A percentile compares a stretch with the other conserved stretches of the same genome.
Evolutionary conservation across 2,113 vertebrate species (phyloP).

Genomic region (Cyrtonyx montezumae): DNA sequence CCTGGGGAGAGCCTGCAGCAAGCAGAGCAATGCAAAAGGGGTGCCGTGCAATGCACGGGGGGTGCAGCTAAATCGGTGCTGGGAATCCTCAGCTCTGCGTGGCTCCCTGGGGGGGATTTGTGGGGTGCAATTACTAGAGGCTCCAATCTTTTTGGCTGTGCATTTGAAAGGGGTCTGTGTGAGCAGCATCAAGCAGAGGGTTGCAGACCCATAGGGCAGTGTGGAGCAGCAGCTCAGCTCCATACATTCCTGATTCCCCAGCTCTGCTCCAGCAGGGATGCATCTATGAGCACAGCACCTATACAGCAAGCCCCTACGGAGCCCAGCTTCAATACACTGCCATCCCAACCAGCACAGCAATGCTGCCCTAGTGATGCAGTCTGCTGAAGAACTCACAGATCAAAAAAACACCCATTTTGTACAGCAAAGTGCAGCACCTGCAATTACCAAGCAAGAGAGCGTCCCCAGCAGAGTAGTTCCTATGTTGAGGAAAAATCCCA

Average conservation of each 20-base stretch:
- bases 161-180: background rate
- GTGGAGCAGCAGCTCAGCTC: background rate
- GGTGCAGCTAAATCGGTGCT: background rate
- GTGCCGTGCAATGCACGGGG: too few relatives aligned
- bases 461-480: accelerated
- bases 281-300: background rate
- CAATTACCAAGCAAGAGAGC: background rate
- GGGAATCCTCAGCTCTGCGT: background rate
- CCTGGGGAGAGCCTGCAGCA: background rate
- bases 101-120: accelerated
- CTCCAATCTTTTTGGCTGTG: background rate
- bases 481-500: too few relatives aligned
- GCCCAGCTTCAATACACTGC: accelerated
- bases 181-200: accelerated
- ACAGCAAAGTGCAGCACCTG: background rate
- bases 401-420: background rate
- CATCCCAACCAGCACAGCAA: accelerated
- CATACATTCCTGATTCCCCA: background rate
- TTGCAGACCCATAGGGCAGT: background rate
- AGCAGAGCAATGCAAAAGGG: background rate
- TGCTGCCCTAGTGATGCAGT: background rate
- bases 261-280: background rate
- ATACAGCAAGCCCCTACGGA: background rate
- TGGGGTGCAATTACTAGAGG: background rate
- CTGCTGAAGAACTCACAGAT: background rate